A percentile compares a stretch with the other conserved stretches of the same genome.
Evolutionary conservation across 2,113 vertebrate genomes (phyloP).

Genomic region (Formicarius rufipectus): DNA sequence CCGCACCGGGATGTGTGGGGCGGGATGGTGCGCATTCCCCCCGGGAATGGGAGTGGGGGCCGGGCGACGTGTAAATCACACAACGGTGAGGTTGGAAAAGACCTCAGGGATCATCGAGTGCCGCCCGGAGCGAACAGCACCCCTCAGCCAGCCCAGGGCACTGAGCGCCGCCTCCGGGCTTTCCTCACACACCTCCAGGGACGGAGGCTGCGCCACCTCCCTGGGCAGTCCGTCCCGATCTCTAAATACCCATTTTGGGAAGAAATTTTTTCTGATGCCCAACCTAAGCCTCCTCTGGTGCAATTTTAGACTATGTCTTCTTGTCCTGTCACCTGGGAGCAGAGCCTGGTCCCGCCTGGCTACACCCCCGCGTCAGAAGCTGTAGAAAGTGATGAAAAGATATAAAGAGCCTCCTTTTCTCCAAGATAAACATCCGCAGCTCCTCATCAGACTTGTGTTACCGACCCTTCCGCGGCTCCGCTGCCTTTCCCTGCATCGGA

Average conservation of each 20-base stretch:
- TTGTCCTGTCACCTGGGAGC: background rate
- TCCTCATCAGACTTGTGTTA: too few species aligned
- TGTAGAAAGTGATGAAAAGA: background rate
- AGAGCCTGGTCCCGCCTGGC: background rate
- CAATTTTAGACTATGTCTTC: background rate
- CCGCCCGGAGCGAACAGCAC: accelerated
- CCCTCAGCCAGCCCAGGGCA: background rate
- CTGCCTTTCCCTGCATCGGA: background rate
- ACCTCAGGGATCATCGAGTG: background rate
- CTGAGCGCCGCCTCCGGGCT: accelerated
- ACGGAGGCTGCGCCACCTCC: background rate
- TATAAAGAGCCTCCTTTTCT: background rate
- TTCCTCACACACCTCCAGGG: background rate
- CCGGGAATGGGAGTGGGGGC: background rate
- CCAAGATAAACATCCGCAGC: background rate
- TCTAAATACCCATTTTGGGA: background rate
- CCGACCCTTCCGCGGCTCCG: background rate
- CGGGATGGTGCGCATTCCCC: accelerated
- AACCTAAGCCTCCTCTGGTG: background rate
- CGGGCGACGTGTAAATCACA: accelerated
- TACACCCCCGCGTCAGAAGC: accelerated
- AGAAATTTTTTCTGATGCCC: background rate
- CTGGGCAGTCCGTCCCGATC: accelerated
- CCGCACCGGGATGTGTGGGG: background rate
- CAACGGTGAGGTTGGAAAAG: background rate